Percentiles rank a stretch among this genome's conserved stretches.
Evolutionary conservation across 2,888 invertebrate genomes (phyloP).

Genomic region (Malthinus seriepunctatus): DNA sequence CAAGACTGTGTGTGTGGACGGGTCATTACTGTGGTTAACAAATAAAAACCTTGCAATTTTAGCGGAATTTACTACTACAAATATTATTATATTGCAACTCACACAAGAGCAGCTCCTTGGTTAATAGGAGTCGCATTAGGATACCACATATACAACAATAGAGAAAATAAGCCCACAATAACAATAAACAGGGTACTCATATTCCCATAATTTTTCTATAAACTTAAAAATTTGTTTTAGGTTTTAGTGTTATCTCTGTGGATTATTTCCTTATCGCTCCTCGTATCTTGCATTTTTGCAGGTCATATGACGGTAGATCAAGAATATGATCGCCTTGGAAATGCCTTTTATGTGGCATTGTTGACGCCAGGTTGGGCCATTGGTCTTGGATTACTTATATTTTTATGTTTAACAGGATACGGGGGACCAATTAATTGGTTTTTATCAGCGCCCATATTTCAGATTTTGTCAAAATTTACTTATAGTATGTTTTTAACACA

Average conservation of each 20-base stretch:
- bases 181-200: background rate
- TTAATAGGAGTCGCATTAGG: background rate
- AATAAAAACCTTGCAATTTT: background rate
- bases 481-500: slow-evolving; percentile 58
- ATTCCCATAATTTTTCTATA: background rate
- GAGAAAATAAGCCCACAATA: slow-evolving; percentile 26
- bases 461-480: slow-evolving; percentile 56
- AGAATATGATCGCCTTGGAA: slow-evolving; percentile 29
- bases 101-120: slow-evolving; percentile 1
- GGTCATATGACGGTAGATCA: background rate
- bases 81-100: background rate
- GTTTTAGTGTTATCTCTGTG: background rate
- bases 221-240: background rate
- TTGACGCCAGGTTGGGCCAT: slow-evolving; percentile 55
- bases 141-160: background rate
- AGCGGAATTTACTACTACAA: background rate
- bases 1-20: too few species aligned
- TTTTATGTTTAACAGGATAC: slow-evolving; percentile 56
- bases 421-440: slow-evolving; percentile 60
- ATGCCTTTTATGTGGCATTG: slow-evolving; percentile 47
- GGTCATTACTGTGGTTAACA: too few species aligned
- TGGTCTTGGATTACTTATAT: slow-evolving; percentile 56
- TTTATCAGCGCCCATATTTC: slow-evolving; percentile 55
- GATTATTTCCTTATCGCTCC: background rate
- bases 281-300: background rate